Evolutionary conservation across 2,113 vertebrate genomes (phyloP).

Genomic region (Sceloporus tristichus): DNA sequence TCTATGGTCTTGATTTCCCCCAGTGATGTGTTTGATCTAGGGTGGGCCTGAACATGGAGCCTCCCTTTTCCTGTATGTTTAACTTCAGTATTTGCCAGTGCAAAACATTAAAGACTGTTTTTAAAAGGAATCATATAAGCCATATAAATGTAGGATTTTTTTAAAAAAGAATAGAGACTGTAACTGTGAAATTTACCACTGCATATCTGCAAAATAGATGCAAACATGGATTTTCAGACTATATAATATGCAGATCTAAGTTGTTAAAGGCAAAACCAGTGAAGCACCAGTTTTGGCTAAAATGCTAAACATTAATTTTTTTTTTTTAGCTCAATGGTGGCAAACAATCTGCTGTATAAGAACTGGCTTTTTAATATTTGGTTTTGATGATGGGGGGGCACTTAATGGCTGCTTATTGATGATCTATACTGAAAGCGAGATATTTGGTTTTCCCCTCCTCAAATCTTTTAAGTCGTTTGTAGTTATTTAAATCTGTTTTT

Average conservation of each 20-base stretch:
- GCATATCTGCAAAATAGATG: neutral
- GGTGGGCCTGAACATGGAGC: neutral
- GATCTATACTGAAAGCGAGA: constrained; percentile 58
- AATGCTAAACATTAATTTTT: neutral
- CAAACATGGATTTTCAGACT: neutral
- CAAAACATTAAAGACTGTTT: neutral
- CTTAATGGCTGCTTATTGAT: constrained; percentile 40
- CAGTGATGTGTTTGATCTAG: neutral
- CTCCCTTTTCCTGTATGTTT: neutral
- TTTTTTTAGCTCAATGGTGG: constrained; percentile 42
- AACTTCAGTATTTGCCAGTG: neutral
- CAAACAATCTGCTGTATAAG: constrained; percentile 64
- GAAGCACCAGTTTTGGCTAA: constrained; percentile 5
- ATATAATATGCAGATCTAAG: neutral
- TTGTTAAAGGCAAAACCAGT: neutral
- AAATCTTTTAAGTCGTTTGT: constrained; percentile 59
- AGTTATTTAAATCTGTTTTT: constrained; percentile 43
- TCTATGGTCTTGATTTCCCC: neutral
- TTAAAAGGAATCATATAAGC: neutral
- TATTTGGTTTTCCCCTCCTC: constrained; percentile 7
- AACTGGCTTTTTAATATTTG: constrained; percentile 61
- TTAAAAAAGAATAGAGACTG: neutral
- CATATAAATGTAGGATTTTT: neutral
- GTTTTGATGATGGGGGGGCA: constrained; percentile 11
- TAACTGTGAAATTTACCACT: neutral